Conservation (phyloP, 2,797 vertebrate species). For the Chelonia mydas region DNA sequence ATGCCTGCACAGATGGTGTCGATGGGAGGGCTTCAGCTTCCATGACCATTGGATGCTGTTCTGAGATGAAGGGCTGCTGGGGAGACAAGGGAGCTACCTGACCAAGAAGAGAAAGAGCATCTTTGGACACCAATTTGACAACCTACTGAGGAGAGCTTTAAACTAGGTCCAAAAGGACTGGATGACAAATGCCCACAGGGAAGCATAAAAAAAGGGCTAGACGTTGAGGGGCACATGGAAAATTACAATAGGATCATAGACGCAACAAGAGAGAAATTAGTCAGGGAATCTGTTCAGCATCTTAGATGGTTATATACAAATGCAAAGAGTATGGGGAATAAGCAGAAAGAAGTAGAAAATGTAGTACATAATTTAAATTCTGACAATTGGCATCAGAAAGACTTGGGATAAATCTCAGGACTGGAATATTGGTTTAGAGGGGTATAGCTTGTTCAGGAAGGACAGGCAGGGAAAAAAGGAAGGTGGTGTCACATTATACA, state of each 20-base stretch:
- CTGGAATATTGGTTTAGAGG: neutral
- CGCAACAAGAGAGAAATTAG: neutral
- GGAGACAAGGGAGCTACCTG: neutral
- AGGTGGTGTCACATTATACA: neutral
- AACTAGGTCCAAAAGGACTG: neutral
- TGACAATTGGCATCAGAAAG: neutral
- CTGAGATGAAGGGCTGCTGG: neutral
- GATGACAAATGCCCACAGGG: neutral
- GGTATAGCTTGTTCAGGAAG: neutral
- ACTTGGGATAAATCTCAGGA: neutral
- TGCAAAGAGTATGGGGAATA: neutral
- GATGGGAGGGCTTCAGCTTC: neutral
- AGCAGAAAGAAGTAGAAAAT: neutral
- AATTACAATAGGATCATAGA: neutral
- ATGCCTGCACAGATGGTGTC: neutral
- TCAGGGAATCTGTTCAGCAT: neutral
- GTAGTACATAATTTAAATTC: neutral
- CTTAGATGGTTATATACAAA: neutral
- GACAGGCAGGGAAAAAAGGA: neutral
- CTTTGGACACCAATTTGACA: neutral
- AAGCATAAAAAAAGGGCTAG: neutral
- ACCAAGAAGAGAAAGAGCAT: neutral
- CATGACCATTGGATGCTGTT: neutral
- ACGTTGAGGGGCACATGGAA: neutral
- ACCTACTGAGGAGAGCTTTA: neutral